Evolutionary conservation across 2,797 vertebrate genomes (phyloP).

Genomic region (Paramormyrops hopkinsi): DNA sequence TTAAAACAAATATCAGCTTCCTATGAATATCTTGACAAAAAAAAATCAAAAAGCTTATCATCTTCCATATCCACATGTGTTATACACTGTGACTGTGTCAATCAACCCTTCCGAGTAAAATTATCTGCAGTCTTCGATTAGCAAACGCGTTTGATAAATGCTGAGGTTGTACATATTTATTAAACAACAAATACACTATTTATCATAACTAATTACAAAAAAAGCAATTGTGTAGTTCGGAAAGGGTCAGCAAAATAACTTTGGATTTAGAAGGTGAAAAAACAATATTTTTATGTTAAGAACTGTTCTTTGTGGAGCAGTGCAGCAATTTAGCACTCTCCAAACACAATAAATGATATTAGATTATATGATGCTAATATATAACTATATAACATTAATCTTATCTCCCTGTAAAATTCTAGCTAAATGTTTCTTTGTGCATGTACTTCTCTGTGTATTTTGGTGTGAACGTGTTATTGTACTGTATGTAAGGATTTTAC

Average conservation of each 20-base stretch:
- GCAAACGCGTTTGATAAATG: neutral
- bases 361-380: neutral
- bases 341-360: neutral
- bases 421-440: neutral
- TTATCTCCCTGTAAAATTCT: neutral
- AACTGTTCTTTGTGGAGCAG: neutral
- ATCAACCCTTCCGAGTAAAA: neutral
- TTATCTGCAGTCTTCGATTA: neutral
- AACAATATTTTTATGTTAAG: neutral
- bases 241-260: neutral
- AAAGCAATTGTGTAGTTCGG: neutral
- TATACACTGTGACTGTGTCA: neutral
- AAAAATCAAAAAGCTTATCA: neutral
- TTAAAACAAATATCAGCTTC: neutral
- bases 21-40: neutral
- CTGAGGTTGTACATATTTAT: neutral
- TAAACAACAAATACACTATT: neutral
- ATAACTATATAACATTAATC: neutral
- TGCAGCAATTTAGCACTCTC: neutral
- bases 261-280: neutral
- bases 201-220: slow-evolving; percentile 4
- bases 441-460: neutral
- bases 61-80: neutral
- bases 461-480: neutral
- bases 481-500: neutral